phyloP scores from a whole-genome alignment of 2,113 vertebrate genomes.

The Hippocampus barbouri region DNA sequence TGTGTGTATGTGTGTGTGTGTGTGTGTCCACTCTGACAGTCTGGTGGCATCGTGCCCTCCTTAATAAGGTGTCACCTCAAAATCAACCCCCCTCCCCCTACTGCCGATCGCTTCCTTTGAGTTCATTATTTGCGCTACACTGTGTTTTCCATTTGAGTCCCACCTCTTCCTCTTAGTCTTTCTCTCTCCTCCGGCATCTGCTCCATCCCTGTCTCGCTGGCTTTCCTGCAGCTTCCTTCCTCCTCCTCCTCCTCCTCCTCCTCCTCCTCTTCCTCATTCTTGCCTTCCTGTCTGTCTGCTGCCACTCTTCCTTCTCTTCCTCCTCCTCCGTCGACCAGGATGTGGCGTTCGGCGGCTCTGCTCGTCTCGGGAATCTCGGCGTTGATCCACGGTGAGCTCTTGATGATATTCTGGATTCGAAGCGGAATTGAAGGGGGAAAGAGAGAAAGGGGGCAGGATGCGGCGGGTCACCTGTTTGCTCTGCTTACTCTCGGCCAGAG shows the following conservation, averaged over 20 bases:
- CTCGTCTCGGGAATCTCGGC: slow-evolving; percentile 70
- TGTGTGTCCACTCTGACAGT: too few species aligned
- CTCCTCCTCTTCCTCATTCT: slow-evolving; percentile 18
- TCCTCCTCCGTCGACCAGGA: slow-evolving; percentile 54
- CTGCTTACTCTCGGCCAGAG: neutral
- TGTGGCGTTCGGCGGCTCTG: slow-evolving; percentile 72
- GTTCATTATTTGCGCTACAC: slow-evolving; percentile 5
- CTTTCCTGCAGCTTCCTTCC: slow-evolving; percentile 52
- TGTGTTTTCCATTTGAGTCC: slow-evolving; percentile 50
- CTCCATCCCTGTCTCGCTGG: slow-evolving; percentile 43
- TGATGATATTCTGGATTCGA: neutral
- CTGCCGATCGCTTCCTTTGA: slow-evolving; percentile 32
- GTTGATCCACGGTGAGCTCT: slow-evolving; percentile 72
- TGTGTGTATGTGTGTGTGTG: neutral
- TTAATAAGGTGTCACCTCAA: slow-evolving; percentile 28
- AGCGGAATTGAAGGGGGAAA: neutral
- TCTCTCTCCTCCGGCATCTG: slow-evolving; percentile 34
- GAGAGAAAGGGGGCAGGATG: slow-evolving; percentile 3
- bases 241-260: slow-evolving; percentile 37
- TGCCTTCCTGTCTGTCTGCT: slow-evolving; percentile 1
- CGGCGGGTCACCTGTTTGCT: slow-evolving; percentile 15
- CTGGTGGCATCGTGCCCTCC: slow-evolving; percentile 11
- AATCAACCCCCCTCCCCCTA: slow-evolving; percentile 20
- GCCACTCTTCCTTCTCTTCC: slow-evolving; percentile 32
- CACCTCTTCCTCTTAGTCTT: slow-evolving; percentile 37